Evolutionary conservation across 2,797 vertebrate species (phyloP).

Genomic region (Chiroxiphia lanceolata): DNA sequence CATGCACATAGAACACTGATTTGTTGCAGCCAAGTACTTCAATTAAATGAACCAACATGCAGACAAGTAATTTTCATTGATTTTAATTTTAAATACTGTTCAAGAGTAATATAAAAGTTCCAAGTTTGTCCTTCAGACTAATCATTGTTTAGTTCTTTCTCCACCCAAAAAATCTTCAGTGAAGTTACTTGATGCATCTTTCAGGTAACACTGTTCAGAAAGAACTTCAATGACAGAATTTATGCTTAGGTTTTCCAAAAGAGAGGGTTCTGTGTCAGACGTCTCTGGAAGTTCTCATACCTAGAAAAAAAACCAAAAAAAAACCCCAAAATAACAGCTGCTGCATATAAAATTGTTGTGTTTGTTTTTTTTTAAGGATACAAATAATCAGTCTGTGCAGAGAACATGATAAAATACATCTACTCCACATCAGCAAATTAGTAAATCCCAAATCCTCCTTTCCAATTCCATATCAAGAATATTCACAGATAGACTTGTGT

Average conservation of each 20-base stretch:
- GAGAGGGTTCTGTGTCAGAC: constrained; percentile 91
- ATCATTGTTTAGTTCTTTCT: neutral
- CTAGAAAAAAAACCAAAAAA: constrained; percentile 42
- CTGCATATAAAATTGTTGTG: neutral
- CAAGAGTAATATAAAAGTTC: constrained; percentile 65
- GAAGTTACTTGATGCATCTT: neutral
- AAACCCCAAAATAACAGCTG: neutral
- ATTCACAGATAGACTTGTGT: no score
- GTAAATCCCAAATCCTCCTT: neutral
- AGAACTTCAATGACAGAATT: constrained; percentile 33
- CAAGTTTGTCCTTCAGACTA: constrained; percentile 50
- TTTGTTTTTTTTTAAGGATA: neutral
- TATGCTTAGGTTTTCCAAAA: constrained; percentile 90
- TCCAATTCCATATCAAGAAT: neutral
- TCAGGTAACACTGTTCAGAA: constrained; percentile 15
- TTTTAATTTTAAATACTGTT: constrained; percentile 73
- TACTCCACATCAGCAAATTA: neutral
- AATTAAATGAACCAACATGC: neutral
- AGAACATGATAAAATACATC: neutral
- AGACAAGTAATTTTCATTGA: constrained; percentile 6
- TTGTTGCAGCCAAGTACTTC: neutral
- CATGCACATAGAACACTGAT: neutral
- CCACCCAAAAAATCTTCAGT: neutral
- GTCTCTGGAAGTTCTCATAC: constrained; percentile 95
- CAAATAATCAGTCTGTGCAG: neutral